These are phyloP conservation scores for Pyralis farinalis DNA, from an alignment of 2,888 invertebrate genomes.

Conservation along the genomic window DNA sequence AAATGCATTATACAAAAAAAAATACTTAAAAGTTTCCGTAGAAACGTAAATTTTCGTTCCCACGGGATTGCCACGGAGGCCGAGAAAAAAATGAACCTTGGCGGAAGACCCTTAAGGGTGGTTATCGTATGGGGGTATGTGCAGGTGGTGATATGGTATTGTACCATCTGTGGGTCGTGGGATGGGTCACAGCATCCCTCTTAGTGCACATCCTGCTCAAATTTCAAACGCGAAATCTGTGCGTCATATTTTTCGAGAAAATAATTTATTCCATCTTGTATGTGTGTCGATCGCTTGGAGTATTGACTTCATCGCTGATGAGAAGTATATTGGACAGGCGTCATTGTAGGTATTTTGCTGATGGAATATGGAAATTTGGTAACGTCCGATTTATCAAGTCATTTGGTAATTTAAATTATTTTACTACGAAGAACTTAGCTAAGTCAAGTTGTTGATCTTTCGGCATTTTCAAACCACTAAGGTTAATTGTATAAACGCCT, in stretches of 20 bases:
- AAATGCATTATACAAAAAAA: slow-evolving; percentile 45
- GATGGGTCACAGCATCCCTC: slow-evolving; percentile 75
- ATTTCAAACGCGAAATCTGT: slow-evolving; percentile 55
- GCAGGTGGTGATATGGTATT: slow-evolving; percentile 24
- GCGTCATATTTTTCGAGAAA: slow-evolving; percentile 48
- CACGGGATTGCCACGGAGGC: slow-evolving; percentile 37
- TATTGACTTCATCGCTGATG: too few relatives aligned
- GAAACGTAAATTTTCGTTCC: slow-evolving; percentile 61
- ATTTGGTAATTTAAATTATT: too few relatives aligned
- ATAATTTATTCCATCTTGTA: too few relatives aligned
- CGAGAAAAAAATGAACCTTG: background rate
- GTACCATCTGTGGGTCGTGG: slow-evolving; percentile 57
- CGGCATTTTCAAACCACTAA: too few relatives aligned
- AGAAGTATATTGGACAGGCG: too few relatives aligned
- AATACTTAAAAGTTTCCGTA: slow-evolving; percentile 45
- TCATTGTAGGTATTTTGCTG: too few relatives aligned
- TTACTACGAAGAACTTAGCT: too few relatives aligned
- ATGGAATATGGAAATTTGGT: too few relatives aligned
- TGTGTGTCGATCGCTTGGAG: too few relatives aligned
- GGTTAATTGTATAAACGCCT: too few relatives aligned
- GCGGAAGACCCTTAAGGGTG: slow-evolving; percentile 15
- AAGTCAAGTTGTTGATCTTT: too few relatives aligned
- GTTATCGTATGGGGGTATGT: slow-evolving; percentile 21
- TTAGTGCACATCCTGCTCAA: slow-evolving; percentile 56
- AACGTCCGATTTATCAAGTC: too few relatives aligned